Evolutionary conservation across 1,140 invertebrate genomes (phyloP).

Genomic region (Meloidogyne chitwoodi): DNA sequence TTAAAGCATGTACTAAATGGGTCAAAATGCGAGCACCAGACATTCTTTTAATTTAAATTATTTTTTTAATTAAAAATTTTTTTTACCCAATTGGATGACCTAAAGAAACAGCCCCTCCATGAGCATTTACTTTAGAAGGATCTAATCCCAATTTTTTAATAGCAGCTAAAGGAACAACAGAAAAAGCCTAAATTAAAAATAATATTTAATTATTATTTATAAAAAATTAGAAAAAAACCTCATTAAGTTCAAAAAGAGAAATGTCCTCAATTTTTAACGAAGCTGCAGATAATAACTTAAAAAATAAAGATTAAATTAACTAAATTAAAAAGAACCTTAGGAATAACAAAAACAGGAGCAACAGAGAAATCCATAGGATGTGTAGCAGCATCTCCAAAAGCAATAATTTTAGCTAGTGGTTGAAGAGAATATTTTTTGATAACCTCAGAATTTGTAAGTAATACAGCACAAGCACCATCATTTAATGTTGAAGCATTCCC

Average conservation of each 20-base stretch:
- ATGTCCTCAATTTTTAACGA: constrained; percentile 82
- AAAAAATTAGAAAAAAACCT: constrained; percentile 67
- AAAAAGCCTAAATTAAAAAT: constrained; percentile 67
- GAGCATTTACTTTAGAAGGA: constrained; percentile 82
- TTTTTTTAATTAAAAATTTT: not conserved
- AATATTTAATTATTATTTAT: not conserved
- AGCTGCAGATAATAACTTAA: constrained; percentile 80
- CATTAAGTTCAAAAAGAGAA: constrained; percentile 94
- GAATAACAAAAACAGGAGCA: constrained; percentile 69
- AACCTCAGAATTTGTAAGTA: constrained; percentile 76
- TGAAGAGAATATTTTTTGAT: constrained; percentile 74
- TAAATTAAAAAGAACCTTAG: constrained; percentile 64
- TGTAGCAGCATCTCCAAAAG: constrained; percentile 83
- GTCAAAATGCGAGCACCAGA: constrained; percentile 87
- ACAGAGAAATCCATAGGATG: constrained; percentile 96
- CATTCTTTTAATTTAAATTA: constrained; percentile 71
- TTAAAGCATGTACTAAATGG: constrained; percentile 81
- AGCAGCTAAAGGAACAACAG: constrained; percentile 87
- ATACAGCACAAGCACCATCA: constrained; percentile 87
- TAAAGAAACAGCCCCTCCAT: constrained; percentile 89
- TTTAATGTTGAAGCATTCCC: constrained; percentile 97
- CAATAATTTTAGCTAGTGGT: constrained; percentile 71
- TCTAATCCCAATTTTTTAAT: constrained; percentile 82
- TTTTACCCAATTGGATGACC: constrained; percentile 91
- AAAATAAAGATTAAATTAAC: constrained; percentile 71